Base-by-base conservation (phyloP, 92 coral and sea anemone genomes). In the Hydrozoanthus gracilis region DNA sequence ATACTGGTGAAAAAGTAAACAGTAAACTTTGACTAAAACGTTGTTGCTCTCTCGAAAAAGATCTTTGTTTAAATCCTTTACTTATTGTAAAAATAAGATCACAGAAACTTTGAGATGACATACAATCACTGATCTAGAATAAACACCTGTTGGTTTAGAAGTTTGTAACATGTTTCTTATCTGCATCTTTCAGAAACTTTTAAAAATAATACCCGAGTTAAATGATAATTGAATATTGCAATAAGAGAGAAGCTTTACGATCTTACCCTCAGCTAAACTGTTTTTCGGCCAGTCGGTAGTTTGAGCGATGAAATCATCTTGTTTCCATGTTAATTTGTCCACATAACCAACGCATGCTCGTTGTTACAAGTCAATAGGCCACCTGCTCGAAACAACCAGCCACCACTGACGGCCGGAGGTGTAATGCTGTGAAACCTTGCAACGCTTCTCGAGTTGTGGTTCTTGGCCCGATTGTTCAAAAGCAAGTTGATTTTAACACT, bases 321-420 rank as follows among this genome's bases (percentile, higher is more conserved):
- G 85, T 80, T 80, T 66, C 85, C 73, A 80, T 65, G 85, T 65
- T 80, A 49, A 65, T 65, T 64, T 80, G 48, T 64, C n/a, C 58
- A 80, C 85, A 51, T 6, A 11, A 4, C 49, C 51, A 7, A 47
- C 85, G 85, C 85, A 80, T 80, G 85, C 85, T 18, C 74, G 49
- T 70, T 17, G 5, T 7, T 12, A 11, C 58, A 4, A 11, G 5
- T 65, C 85, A 65, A 79, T 80, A 8, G 9, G 5, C 60, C 73
- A 80, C 74, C 85, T 66, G 85, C 74, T 80, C 10, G 73, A 80
- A 80, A 66, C 74, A 80, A 80, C 73, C 85, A 48, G 85, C 85
- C 50, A 49, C 64, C 44, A 48, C 39, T 80, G 46, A 17, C 61
- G 49, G 73, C 64, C 46, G 74, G 66, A 48, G 18, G 73, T 65